phyloP scores from a whole-genome alignment of 2,888 invertebrate species.

The Cephus sareptanus region DNA sequence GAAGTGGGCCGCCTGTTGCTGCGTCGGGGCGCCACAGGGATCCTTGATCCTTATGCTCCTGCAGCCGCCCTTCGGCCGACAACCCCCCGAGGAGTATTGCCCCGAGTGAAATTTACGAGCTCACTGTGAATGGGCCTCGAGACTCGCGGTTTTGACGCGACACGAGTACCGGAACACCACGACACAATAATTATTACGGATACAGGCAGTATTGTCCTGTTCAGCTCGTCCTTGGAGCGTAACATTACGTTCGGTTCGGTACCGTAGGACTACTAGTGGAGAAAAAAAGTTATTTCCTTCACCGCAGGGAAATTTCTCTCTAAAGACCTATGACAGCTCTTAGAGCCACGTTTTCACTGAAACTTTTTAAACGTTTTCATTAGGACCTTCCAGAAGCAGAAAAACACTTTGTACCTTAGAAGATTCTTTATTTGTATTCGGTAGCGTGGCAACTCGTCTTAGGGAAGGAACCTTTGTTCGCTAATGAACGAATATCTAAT shows the following conservation, averaged over 20 bases:
- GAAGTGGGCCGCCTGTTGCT: constrained; percentile 62
- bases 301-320: background rate
- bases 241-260: constrained; percentile 26
- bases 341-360: background rate
- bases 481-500: background rate
- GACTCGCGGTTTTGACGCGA: constrained; percentile 44
- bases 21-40: constrained; percentile 54
- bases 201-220: constrained; percentile 23
- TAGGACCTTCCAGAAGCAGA: background rate
- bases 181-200: constrained; percentile 37
- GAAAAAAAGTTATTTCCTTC: background rate
- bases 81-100: constrained; percentile 53
- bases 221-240: constrained; percentile 33
- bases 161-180: constrained; percentile 37
- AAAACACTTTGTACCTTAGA: background rate
- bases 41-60: constrained; percentile 57
- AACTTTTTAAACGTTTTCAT: background rate
- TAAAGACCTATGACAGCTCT: background rate
- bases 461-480: background rate
- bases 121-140: constrained; percentile 26
- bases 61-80: constrained; percentile 34
- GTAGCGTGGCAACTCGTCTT: background rate
- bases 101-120: constrained; percentile 57
- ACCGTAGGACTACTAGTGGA: too few relatives aligned
- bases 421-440: background rate